Evolutionary conservation across 1,140 invertebrate species (phyloP), one percentile per base, ranked within the genome.

Genomic region (Neodiprion fabricii): DNA sequence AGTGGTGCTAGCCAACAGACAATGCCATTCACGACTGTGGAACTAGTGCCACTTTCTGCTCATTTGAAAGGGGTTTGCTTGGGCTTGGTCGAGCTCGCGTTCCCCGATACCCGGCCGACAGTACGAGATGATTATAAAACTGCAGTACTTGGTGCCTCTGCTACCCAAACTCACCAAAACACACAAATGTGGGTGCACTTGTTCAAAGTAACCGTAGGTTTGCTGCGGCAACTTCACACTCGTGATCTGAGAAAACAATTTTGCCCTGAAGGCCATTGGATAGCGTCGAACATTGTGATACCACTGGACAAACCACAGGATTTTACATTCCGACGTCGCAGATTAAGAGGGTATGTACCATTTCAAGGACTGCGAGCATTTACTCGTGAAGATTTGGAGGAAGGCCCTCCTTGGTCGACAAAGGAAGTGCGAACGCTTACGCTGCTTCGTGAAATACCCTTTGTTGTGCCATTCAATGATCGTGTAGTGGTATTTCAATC

Each of bases 381-480:
- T 67, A 92, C 91, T 0, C 86, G 91, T 7, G 91, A 93, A 77
- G 91, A 93, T 72, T 85, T 92, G 40, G 93, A 94, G 75, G 92
- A 95, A 76, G 94, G 95, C 0, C 95, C 95, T 12, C 96, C 96
- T 0, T 87, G 98, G 48, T 96, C 96, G 0, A 95, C 95, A 14
- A 96, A 94, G 75, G 97, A 99, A 88, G 91, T 97, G 21, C 91
- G 96, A 72, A 96, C 96, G 2, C 89, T 97, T 48, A 96, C 96
- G 0, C 93, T 99, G 73, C 86, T 99, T 7, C 92, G 95, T 74
- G 96, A 98, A 86, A 92, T 99, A 76, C 98, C 98, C 0, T 99
- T 99, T 89, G 93, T 97, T 7, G 93, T 99, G 65, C 92, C 95
- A 4, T 99, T 99, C 83, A 93, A 94, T 73, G 94, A 97, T 79